Percentiles rank a stretch among this genome's conserved stretches.
Evolutionary conservation across 1,140 invertebrate genomes (phyloP).

Genomic region (Pteromalus puparum): DNA sequence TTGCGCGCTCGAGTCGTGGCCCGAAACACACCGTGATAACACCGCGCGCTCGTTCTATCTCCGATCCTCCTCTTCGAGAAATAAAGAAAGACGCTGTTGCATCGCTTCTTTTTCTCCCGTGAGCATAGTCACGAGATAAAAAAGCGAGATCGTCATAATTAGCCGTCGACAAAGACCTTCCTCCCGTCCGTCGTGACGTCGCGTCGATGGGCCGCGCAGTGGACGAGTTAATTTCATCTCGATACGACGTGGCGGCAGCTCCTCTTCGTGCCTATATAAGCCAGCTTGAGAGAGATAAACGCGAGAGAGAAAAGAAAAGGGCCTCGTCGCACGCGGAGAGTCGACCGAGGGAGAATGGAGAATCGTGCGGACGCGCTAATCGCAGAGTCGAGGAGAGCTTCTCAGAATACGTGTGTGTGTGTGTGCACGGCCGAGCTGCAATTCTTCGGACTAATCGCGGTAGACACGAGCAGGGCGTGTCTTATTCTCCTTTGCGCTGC

Average conservation of each 20-base stretch:
- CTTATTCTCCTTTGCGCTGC: background rate
- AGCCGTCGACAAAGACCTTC: conserved; percentile 33
- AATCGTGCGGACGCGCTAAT: conserved; percentile 37
- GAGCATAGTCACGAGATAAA: background rate
- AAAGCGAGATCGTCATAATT: conserved; percentile 40
- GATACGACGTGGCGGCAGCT: conserved; percentile 13
- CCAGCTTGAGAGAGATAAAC: background rate
- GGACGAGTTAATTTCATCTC: conserved; percentile 47
- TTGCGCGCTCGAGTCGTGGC: background rate
- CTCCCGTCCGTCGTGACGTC: background rate
- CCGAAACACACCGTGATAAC: background rate
- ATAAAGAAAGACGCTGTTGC: background rate
- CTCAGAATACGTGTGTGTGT: background rate
- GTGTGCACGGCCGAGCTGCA: background rate
- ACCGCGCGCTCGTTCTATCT: background rate
- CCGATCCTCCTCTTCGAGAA: background rate
- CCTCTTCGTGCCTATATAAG: conserved; percentile 39
- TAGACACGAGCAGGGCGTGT: background rate
- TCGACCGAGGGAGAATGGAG: background rate
- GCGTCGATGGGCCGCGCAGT: conserved; percentile 14
- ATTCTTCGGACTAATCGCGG: conserved; percentile 20
- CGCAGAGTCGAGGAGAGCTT: conserved; percentile 18
- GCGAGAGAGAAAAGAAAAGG: background rate
- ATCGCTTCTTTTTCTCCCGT: background rate
- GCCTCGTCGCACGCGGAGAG: background rate